phyloP scores from a whole-genome alignment of 2,113 vertebrate species.

The Eidolon helvum region DNA sequence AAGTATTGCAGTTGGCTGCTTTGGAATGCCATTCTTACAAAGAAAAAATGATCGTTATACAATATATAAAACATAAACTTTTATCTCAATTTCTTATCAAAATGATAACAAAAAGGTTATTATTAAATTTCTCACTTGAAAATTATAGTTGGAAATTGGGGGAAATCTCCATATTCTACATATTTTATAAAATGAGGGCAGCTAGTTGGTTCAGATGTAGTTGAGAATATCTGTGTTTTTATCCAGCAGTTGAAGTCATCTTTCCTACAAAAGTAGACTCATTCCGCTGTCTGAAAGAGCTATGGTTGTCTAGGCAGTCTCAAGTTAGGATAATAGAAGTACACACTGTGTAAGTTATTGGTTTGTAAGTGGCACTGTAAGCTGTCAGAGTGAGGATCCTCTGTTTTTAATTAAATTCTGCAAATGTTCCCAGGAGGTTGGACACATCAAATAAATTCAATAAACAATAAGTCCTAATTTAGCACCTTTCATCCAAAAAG shows the following conservation, averaged over 20 bases:
- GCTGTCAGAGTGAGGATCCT: constrained; percentile 49
- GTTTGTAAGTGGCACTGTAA: constrained; percentile 49
- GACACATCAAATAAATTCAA: constrained; percentile 72
- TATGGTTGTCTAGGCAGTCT: not conserved
- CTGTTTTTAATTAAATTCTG: constrained; percentile 75
- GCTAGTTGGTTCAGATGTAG: not conserved
- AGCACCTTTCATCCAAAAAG: constrained; percentile 74
- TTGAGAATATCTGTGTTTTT: not conserved
- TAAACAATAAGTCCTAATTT: constrained; percentile 77
- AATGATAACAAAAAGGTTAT: not conserved
- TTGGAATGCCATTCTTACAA: not conserved
- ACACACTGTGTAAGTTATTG: constrained; percentile 21
- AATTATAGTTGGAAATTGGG: not conserved
- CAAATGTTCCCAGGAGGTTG: constrained; percentile 65
- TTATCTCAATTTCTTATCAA: not conserved
- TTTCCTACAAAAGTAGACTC: not conserved
- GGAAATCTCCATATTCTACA: not conserved
- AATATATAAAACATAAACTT: not conserved
- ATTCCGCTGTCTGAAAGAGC: not conserved
- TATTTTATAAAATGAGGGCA: not conserved
- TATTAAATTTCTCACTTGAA: not conserved
- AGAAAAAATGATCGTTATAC: not conserved
- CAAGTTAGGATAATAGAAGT: not conserved
- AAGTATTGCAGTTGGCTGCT: rapidly evolving
- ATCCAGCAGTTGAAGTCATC: not conserved